Evolutionary conservation across 1,140 invertebrate species (phyloP).

Genomic region (Physella acuta): DNA sequence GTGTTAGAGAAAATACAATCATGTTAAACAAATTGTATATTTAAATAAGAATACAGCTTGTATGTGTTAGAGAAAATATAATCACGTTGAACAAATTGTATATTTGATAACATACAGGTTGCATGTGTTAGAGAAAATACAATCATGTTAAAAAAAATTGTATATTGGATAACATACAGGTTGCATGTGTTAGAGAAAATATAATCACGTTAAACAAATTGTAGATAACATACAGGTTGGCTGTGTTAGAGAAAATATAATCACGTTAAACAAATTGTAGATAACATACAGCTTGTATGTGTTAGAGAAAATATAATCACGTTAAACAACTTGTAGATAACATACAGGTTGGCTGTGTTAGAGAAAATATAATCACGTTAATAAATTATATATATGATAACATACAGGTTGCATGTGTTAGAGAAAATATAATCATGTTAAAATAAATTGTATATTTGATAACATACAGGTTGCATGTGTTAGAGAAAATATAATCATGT

Average conservation of each 20-base stretch:
- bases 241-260: neutral
- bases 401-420: neutral
- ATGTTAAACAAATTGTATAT: too few relatives aligned
- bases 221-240: slow-evolving; percentile 67
- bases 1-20: neutral
- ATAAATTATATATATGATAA: too few relatives aligned
- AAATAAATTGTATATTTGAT: too few relatives aligned
- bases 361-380: neutral
- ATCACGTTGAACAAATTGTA: too few relatives aligned
- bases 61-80: neutral
- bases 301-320: neutral
- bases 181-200: slow-evolving; percentile 55
- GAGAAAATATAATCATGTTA: neutral
- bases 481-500: neutral
- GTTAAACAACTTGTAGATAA: too few relatives aligned
- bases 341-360: slow-evolving; percentile 65
- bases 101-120: neutral
- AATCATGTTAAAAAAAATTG: too few relatives aligned
- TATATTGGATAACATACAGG: too few relatives aligned
- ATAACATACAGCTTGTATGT: neutral
- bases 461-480: neutral
- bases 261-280: too few relatives aligned
- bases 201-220: too few relatives aligned
- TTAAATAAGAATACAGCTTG: neutral
- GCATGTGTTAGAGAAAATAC: neutral